phyloP scores from a whole-genome alignment of 2,888 invertebrate species.

The Onchidella celtica region DNA sequence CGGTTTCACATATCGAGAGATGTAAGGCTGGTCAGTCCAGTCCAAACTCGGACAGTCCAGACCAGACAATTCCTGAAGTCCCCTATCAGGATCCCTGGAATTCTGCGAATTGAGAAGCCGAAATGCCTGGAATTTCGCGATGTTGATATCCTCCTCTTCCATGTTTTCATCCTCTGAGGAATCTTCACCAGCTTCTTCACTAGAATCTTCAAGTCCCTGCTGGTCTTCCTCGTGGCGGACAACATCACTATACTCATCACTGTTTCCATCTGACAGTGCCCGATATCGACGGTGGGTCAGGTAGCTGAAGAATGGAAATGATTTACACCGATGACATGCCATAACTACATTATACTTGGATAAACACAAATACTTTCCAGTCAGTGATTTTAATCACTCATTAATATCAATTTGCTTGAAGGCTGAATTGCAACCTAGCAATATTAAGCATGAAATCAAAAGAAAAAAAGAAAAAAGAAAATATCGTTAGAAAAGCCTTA shows the following conservation, averaged over 20 bases:
- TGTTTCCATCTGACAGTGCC: constrained; percentile 27
- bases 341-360: neutral
- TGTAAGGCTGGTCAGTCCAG: neutral
- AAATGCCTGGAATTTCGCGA: neutral
- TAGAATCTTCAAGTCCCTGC: constrained; percentile 14
- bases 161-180: neutral
- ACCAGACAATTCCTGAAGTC: no score
- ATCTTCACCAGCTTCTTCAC: constrained; percentile 13
- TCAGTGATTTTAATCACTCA: no score
- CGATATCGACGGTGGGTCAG: constrained; percentile 31
- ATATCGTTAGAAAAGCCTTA: no score
- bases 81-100: neutral
- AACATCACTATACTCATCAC: constrained; percentile 25
- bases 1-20: neutral
- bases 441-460: no score
- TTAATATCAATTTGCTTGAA: no score
- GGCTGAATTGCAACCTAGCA: no score
- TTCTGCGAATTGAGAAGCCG: neutral
- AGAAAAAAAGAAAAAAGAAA: no score
- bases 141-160: neutral
- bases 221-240: constrained; percentile 35
- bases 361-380: neutral
- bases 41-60: neutral
- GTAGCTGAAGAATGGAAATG: constrained; percentile 25
- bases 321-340: neutral